Percentiles rank a stretch among this genome's conserved stretches.
Evolutionary conservation across 1,140 invertebrate genomes (phyloP).

Genomic region (Wasmannia auropunctata): DNA sequence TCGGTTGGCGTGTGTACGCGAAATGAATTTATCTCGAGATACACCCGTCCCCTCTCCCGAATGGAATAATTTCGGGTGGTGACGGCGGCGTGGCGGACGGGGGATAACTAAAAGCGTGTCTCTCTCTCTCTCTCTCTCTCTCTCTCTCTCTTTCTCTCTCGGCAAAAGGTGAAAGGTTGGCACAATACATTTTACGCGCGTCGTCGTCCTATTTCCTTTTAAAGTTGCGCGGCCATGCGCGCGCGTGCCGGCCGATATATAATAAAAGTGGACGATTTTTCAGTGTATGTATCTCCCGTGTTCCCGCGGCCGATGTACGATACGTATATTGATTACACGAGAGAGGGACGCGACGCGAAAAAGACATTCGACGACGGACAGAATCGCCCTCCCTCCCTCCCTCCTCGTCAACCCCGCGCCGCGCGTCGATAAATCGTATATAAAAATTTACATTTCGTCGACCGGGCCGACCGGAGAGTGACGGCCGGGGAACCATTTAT

Average conservation of each 20-base stretch:
- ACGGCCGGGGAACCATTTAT: neutral
- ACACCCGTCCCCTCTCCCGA: too few species aligned
- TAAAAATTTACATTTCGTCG: conserved; percentile 15
- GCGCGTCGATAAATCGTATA: conserved; percentile 34
- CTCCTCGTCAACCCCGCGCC: too few species aligned
- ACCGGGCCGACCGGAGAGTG: neutral
- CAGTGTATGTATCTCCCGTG: neutral
- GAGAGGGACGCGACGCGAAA: neutral
- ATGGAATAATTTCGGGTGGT: neutral
- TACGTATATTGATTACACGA: conserved; percentile 28
- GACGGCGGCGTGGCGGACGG: neutral
- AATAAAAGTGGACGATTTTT: conserved; percentile 43
- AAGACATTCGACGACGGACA: neutral
- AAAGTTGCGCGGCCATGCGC: conserved; percentile 9
- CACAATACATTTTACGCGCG: conserved; percentile 19
- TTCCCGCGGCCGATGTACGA: conserved; percentile 5
- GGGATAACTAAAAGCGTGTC: conserved; percentile 19
- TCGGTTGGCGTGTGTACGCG: neutral
- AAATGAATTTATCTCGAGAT: conserved; percentile 22
- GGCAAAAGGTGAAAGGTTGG: conserved; percentile 48
- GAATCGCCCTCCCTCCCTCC: too few species aligned
- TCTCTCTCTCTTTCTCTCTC: neutral
- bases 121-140: too few species aligned
- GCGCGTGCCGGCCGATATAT: neutral
- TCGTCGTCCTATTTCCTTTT: conserved; percentile 24